Base-by-base conservation (phyloP, 2,888 invertebrate genomes). In the Baronia brevicornis region DNA sequence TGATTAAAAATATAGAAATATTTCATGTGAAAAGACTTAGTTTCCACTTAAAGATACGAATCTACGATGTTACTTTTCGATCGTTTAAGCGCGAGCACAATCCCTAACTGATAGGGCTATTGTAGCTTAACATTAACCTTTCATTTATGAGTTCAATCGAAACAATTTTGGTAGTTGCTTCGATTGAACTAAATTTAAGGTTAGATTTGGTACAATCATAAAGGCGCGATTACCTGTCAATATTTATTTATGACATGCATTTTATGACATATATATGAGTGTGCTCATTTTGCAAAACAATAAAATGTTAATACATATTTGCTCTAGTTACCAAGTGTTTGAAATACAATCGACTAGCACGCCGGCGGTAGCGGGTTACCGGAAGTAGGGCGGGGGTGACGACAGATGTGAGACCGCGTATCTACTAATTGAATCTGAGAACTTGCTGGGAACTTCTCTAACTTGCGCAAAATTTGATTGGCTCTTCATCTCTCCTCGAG, bases 391-490 rank as follows among this genome's bases (percentile, higher is more conserved):
- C 23, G 32, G 22, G 33, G 37, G 28, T 33, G 38, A n/a, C 36
- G 46, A 41, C 54, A 48, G 54, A 49, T 46, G 44, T 31, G 40
- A 29, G 39, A 46, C 47, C 48, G 47, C 61, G 54, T 77, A 77
- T 78, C 79, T 72, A 45, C 63, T 79, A 79, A 80, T 79, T 80
- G 72, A 79, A 79, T 79, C 78, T 57, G 58, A 54, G 56, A 78
- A 75, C 71, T 75, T 67, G 48, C 54, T 46, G 56, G 53, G 55
- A 75, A 70, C 66, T 77, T 61, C 54, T 30, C 56, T 53, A 72
- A 73, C 66, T 73, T 62, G 55, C 48, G 60, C 54, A 56, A 70
- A 75, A 75, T 73, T 73, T 72, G 72, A 79, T 79, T 75, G 75
- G 63, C 63, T 68, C 57, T 60, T 70, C 73, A 73, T 75, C 69